Evolutionary conservation across 2,113 vertebrate species (phyloP).

Genomic region (Prunella fulvescens): DNA sequence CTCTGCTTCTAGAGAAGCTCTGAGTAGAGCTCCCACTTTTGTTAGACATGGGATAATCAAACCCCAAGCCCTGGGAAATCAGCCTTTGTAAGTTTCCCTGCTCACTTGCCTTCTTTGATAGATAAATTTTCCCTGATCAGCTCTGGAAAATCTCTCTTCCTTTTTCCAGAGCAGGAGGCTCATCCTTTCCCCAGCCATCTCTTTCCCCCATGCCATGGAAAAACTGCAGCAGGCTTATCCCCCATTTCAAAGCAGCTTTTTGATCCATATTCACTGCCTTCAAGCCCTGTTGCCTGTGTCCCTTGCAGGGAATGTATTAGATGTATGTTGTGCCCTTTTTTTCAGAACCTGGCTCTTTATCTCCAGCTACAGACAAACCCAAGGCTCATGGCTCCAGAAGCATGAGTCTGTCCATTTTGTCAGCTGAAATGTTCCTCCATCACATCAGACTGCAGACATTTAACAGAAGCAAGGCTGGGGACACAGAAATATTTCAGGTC

Average conservation of each 20-base stretch:
- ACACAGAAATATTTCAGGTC: neutral
- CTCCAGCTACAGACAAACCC: neutral
- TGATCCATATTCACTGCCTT: neutral
- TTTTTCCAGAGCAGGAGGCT: neutral
- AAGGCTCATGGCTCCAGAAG: neutral
- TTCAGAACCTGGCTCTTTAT: neutral
- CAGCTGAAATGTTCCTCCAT: neutral
- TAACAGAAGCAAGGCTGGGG: neutral
- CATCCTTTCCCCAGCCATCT: neutral
- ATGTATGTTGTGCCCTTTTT: neutral
- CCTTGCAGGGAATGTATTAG: neutral
- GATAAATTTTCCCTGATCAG: neutral
- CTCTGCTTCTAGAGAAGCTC: neutral
- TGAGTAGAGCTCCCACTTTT: neutral
- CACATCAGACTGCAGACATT: neutral
- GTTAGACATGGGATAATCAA: neutral
- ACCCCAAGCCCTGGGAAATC: neutral
- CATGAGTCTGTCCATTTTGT: neutral
- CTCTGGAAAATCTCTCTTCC: neutral
- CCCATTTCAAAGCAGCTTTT: neutral
- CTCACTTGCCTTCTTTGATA: neutral
- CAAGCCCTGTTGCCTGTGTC: neutral
- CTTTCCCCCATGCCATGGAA: neutral
- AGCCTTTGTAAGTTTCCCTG: neutral
- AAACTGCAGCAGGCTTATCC: neutral